A percentile compares a stretch with the other conserved stretches of the same genome.
Conservation (phyloP, 2,113 vertebrate genomes). For the Phalacrocorax brasilianus region DNA sequence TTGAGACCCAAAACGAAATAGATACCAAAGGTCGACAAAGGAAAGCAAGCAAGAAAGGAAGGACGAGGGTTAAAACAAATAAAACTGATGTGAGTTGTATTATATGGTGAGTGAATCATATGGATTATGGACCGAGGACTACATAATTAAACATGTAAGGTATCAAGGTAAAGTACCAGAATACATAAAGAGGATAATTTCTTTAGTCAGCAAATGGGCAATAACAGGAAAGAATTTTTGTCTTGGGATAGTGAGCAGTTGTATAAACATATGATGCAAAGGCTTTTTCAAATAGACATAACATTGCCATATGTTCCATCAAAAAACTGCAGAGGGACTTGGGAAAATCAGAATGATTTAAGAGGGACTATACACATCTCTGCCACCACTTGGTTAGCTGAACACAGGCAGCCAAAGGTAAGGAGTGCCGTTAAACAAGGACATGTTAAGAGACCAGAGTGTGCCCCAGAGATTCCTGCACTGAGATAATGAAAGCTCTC, state of each 20-base stretch:
- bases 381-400: conserved; percentile 75
- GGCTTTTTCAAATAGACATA: conserved; percentile 85
- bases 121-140: conserved; percentile 76
- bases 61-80: conserved; percentile 50
- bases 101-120: conserved; percentile 61
- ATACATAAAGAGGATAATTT: conserved; percentile 84
- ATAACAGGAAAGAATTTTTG: conserved; percentile 85
- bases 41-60: neutral
- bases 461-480: conserved; percentile 71
- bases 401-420: conserved; percentile 70
- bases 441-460: conserved; percentile 71
- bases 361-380: conserved; percentile 70
- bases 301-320: conserved; percentile 82
- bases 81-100: neutral
- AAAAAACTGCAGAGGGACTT: conserved; percentile 78
- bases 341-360: conserved; percentile 83
- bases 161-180: conserved; percentile 84
- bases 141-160: conserved; percentile 81
- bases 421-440: conserved; percentile 68
- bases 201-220: conserved; percentile 85
- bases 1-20: neutral
- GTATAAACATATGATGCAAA: conserved; percentile 86
- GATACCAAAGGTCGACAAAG: neutral
- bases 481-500: conserved; percentile 75
- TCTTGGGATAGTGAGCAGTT: conserved; percentile 83